phyloP scores from a whole-genome alignment of 1,140 invertebrate genomes.

The Armadillidium nasatum region DNA sequence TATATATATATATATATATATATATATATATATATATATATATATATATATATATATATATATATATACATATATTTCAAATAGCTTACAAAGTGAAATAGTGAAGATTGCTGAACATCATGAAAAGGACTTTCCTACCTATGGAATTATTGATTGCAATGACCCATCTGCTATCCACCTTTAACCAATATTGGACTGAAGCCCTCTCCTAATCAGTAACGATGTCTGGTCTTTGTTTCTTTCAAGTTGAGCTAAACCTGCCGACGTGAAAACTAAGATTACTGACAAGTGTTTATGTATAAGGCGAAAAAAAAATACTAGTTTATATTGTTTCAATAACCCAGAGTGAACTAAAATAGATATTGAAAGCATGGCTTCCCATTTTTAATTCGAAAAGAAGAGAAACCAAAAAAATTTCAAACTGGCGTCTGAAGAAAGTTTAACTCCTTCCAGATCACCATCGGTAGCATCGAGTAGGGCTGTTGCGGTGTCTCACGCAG shows the following conservation, averaged over 20 bases:
- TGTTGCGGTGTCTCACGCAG: constrained; percentile 25
- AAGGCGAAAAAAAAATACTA: not conserved
- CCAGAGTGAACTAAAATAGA: not conserved
- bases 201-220: not conserved
- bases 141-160: too few species aligned
- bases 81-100: too few species aligned
- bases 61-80: too few species aligned
- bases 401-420: not conserved
- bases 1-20: not conserved
- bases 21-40: too few species aligned
- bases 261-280: not conserved
- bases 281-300: not conserved
- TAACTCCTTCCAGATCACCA: constrained; percentile 25
- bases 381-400: not conserved
- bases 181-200: too few species aligned
- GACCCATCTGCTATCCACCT: too few species aligned
- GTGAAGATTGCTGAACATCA: too few species aligned
- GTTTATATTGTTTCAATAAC: not conserved
- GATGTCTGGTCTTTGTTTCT: not conserved
- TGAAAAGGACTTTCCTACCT: too few species aligned
- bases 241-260: not conserved
- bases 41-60: too few species aligned
- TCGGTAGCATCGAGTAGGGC: constrained; percentile 21
- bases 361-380: not conserved
- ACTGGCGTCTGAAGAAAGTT: constrained; percentile 23